Evolutionary conservation across 1,140 invertebrate genomes (phyloP), one percentile per base, ranked within the genome.

Genomic region (Leptinotarsa texana): DNA sequence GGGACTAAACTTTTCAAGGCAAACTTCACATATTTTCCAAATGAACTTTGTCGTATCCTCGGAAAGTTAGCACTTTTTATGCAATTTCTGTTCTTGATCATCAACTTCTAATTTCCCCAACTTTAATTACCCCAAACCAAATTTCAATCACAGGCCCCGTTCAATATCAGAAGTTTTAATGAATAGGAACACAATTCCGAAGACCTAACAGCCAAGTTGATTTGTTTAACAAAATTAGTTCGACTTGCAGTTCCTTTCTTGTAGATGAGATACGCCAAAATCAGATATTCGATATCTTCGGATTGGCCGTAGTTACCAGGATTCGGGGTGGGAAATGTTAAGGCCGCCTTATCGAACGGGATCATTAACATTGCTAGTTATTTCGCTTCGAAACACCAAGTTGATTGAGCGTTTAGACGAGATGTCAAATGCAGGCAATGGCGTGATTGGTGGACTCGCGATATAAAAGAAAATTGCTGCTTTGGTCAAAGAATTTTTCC

Each of bases 121-220:
- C 24, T 67, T 67, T 67, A 67, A 67, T 67, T 67, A 42, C 18
- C 65, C 27, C 42, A 67, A 67, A 57, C 17, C 42, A 67, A 67
- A 57, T 18, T 67, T 67, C 65, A 67, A 42, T 65, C 63, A 65
- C 63, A 67, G 65, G 4, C 24, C 13, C 5, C 21, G 51, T 27
- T 18, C 65, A 24, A 24, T 33, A 67, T 33, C 24, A n/a, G 65
- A 67, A 67, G 65, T 67, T 67, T 27, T 67, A 67, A 67, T 67
- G 65, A 67, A 42, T 13, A 42, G 65, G 27, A 67, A 67, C 17
- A 57, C 65, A 67, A 67, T 67, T 42, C 22, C 65, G 17, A 27
- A 27, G 42, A 67, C 15, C 4, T 27, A 67, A 67, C n/a, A 24
- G 42, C 65, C 24, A 33, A 13, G 65, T 67, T 67, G 65, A 67